Evolutionary conservation across 2,113 vertebrate genomes (phyloP).

Genomic region (Merops nubicus): DNA sequence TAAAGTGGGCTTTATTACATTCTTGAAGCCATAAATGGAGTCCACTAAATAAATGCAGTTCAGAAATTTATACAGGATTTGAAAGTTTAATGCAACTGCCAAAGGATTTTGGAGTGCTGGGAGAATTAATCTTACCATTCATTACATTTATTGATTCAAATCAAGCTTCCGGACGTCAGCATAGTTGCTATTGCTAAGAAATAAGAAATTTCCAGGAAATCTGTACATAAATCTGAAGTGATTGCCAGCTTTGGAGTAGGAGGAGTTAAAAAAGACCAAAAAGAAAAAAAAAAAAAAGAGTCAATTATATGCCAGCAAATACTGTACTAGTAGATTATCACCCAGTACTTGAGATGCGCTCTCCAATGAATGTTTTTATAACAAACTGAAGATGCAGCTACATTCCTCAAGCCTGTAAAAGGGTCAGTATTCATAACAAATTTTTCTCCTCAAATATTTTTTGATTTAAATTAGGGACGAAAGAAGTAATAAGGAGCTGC

Average conservation of each 20-base stretch:
- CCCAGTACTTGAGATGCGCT: background rate
- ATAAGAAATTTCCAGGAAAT: constrained; percentile 49
- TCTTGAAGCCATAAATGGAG: background rate
- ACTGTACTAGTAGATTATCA: background rate
- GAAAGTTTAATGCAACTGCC: constrained; percentile 51
- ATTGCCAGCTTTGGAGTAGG: background rate
- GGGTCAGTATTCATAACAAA: background rate
- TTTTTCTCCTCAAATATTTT: background rate
- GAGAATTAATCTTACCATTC: background rate
- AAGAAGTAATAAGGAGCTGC: background rate
- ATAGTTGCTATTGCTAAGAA: constrained; percentile 41
- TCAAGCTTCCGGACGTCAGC: background rate
- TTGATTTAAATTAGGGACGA: background rate
- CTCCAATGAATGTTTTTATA: background rate
- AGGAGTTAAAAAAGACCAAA: too few species aligned
- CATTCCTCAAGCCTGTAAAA: background rate
- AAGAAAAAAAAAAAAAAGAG: background rate
- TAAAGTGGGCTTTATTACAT: background rate
- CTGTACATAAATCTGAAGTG: background rate
- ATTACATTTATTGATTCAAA: constrained; percentile 54
- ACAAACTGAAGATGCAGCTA: background rate
- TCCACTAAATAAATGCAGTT: background rate
- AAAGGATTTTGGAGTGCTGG: background rate
- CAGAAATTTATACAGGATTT: background rate
- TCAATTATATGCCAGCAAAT: background rate